These are phyloP conservation scores for Luehdorfia chinensis DNA, from an alignment of 1,140 invertebrate species.

Conservation along the genomic window DNA sequence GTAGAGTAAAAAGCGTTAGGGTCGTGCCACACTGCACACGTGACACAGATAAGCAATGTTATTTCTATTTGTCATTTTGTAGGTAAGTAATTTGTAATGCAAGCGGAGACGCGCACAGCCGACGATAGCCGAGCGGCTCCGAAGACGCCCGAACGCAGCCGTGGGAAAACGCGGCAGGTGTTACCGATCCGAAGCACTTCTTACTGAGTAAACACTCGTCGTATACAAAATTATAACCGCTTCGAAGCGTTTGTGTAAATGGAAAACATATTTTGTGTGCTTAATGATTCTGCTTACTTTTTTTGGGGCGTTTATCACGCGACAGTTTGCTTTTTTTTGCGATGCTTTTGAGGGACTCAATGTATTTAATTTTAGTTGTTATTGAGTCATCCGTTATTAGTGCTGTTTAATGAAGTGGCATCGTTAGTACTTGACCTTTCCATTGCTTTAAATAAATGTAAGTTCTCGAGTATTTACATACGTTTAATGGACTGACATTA, in stretches of 20 bases:
- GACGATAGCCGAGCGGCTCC: conserved; percentile 43
- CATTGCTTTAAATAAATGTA: background rate
- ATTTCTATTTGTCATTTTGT: conserved; percentile 30
- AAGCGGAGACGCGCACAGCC: conserved; percentile 39
- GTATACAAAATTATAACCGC: conserved; percentile 75
- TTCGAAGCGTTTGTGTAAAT: conserved; percentile 68
- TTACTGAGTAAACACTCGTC: conserved; percentile 73
- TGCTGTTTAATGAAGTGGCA: conserved; percentile 43
- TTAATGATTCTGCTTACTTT: conserved; percentile 75
- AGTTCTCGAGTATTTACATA: conserved; percentile 4
- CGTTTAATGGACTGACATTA: conserved; percentile 2
- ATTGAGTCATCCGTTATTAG: conserved; percentile 62
- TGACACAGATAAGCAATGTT: conserved; percentile 22
- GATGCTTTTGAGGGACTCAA: conserved; percentile 41
- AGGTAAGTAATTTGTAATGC: conserved; percentile 38
- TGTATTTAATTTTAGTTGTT: conserved; percentile 53
- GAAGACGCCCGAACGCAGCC: conserved; percentile 56
- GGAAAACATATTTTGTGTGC: conserved; percentile 76
- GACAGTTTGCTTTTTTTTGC: conserved; percentile 49
- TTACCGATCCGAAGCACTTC: conserved; percentile 68
- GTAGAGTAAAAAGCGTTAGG: conserved; percentile 28
- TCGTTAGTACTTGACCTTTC: conserved; percentile 46
- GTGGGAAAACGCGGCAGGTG: conserved; percentile 74
- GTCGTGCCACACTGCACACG: conserved; percentile 35
- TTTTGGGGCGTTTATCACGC: conserved; percentile 58